Conservation (phyloP, 1,140 invertebrate genomes). For the Drosophila guanche region DNA sequence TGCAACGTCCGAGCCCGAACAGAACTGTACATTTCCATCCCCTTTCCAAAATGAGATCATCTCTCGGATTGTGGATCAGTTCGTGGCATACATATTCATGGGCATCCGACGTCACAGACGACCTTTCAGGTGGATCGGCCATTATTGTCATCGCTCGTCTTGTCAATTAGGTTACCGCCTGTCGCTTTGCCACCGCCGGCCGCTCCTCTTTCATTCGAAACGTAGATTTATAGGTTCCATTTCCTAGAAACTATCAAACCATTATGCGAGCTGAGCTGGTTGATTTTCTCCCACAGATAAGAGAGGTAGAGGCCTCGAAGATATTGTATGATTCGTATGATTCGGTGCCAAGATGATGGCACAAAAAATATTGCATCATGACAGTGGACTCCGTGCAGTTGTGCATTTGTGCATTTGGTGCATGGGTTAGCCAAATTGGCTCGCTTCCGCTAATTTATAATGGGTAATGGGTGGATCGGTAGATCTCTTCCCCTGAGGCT, state of each 20-base stretch:
- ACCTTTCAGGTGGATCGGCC: constrained; percentile 31
- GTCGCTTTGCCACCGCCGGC: constrained; percentile 30
- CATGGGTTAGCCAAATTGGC: constrained; percentile 59
- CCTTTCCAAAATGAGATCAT: constrained; percentile 28
- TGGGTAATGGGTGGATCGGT: constrained; percentile 23
- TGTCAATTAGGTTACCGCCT: constrained; percentile 40
- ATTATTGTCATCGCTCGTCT: constrained; percentile 39
- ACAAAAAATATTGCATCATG: constrained; percentile 76
- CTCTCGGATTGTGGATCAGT: constrained; percentile 21
- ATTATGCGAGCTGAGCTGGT: neutral
- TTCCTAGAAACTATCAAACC: constrained; percentile 48
- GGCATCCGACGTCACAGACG: constrained; percentile 32
- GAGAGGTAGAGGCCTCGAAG: constrained; percentile 56
- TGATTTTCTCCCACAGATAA: constrained; percentile 35
- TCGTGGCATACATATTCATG: constrained; percentile 43
- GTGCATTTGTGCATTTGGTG: constrained; percentile 23
- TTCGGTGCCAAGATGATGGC: constrained; percentile 40
- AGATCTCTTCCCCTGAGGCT: constrained; percentile 10
- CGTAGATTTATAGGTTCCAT: constrained; percentile 50
- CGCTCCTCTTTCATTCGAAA: constrained; percentile 39
- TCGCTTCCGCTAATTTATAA: constrained; percentile 63
- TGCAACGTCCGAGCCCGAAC: constrained; percentile 52
- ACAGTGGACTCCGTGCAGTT: constrained; percentile 25
- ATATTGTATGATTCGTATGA: constrained; percentile 44
- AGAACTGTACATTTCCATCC: constrained; percentile 25